Base-by-base conservation (phyloP, 2,888 invertebrate genomes). In the Caenorhabditis zanzibari region DNA sequence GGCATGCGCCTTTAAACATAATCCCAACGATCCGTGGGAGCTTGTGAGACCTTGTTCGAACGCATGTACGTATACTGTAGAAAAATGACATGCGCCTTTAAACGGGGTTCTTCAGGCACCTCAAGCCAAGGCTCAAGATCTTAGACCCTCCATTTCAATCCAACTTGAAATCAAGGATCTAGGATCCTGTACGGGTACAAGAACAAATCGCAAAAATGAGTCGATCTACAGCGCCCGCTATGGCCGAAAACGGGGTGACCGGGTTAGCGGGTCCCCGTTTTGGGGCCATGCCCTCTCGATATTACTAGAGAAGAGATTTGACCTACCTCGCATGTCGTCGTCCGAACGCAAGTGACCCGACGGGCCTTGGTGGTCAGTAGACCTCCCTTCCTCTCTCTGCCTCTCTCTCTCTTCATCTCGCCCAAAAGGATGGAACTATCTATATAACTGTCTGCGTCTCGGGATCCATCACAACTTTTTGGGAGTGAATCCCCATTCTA, bases 271-370 rank as follows among this genome's bases (percentile, higher is more conserved):
- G 79, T 79, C 79, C 79, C 38, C 63, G n/a, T n/a, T n/a, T n/a
- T 26, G n/a, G 35, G 32, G 76, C 68, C 54, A 77, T 71, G 71
- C 79, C 71, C 79, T 77, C 69, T 35, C 56, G 58, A 47, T 68
- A 47, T 58, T 19, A 41, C 35, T 49, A 47, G 5, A 26, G 19
- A 49, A 61, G 52, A 58, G 58, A 28, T 28, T 16, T 58, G 58
- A 58, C 61, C 41, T 41, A 81, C 81, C 81, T 81, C 81, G 81
- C 81, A 81, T 81, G 74, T 81, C 81, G 81, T 75, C 81, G 81
- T 75, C 81, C 81, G 81, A 75, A 75, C 81, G 81, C 81, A 81
- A 81, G 81, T 81, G 81, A 81, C 81, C 81, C 73, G 61, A 54
- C 52, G 52, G 68, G 72, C 56, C 73, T n/a, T n/a, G 69, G 59